phyloP scores from a whole-genome alignment of 2,113 vertebrate species.

The Perognathus longimembris region DNA sequence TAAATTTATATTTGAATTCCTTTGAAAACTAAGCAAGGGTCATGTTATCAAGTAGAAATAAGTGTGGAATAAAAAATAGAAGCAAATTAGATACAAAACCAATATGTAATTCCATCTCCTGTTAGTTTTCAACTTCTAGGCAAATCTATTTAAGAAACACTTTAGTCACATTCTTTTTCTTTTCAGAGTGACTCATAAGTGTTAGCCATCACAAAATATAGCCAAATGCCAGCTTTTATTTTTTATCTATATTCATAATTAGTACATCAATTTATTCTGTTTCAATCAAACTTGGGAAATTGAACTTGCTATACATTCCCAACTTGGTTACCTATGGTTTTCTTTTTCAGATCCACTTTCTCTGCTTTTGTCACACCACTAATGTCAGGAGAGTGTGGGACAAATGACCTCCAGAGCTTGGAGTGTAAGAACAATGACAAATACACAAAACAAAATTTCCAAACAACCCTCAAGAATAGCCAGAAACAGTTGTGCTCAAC shows the following conservation, averaged over 20 bases:
- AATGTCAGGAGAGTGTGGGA: not conserved
- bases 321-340: not conserved
- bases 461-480: not conserved
- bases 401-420: not conserved
- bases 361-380: not conserved
- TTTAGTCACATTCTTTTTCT: not conserved
- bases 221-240: not conserved
- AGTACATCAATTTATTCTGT: not conserved
- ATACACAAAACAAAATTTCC: not conserved
- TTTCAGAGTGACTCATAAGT: not conserved
- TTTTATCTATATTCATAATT: not conserved
- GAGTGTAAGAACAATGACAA: not conserved
- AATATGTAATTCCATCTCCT: slow-evolving; percentile 31
- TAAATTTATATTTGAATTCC: slow-evolving; percentile 41
- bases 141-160: not conserved
- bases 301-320: not conserved
- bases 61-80: not conserved
- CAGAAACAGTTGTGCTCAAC: not conserved
- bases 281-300: not conserved
- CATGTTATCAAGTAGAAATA: not conserved
- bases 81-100: slow-evolving; percentile 28
- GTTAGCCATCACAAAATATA: slow-evolving; percentile 35
- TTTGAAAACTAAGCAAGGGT: not conserved
- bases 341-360: not conserved
- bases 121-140: slow-evolving; percentile 17